phyloP scores from a whole-genome alignment of 2,113 vertebrate species.

The Papio anubis region DNA sequence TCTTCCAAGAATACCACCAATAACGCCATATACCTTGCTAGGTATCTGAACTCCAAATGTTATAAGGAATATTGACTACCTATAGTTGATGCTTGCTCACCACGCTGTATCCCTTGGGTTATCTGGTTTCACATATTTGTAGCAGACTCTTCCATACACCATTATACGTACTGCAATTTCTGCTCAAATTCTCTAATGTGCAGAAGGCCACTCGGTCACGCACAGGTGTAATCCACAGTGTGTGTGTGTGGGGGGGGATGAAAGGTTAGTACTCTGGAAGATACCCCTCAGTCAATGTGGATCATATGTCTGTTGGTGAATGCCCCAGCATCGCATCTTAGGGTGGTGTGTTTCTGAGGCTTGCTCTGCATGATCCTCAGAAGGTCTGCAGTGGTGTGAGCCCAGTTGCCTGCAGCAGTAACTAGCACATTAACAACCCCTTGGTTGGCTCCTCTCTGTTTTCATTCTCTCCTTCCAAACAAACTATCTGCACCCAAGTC shows the following conservation, averaged over 20 bases:
- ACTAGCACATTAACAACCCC: neutral
- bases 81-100: neutral
- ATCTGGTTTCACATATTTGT: neutral
- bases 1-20: neutral
- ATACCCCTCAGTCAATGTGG: neutral
- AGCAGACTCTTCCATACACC: neutral
- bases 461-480: neutral
- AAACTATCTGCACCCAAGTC: neutral
- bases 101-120: accelerated
- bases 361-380: neutral
- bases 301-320: neutral
- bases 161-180: neutral
- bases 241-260: neutral
- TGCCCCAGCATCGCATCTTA: neutral
- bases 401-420: too few relatives aligned
- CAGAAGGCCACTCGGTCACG: neutral
- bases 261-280: neutral
- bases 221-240: neutral
- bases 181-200: neutral
- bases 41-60: neutral
- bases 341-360: neutral
- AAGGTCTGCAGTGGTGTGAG: neutral
- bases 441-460: neutral
- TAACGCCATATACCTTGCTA: neutral
- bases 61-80: neutral